Conservation (phyloP, 2,113 vertebrate species). For the Glaucidium brasilianum region DNA sequence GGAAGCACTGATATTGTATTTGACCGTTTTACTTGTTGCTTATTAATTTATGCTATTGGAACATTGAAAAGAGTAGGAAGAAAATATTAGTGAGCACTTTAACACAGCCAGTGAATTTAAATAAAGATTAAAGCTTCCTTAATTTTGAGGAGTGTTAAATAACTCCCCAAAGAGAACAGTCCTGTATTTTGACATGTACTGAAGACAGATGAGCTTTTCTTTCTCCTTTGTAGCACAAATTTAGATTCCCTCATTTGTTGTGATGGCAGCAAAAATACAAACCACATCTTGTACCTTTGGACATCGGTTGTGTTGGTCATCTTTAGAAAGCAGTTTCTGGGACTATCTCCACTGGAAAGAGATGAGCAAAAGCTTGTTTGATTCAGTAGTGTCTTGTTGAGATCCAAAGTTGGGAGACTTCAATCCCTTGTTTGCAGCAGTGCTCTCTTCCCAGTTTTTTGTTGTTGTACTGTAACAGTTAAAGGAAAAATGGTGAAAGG, state of each 20-base stretch:
- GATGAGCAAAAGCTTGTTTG: background rate
- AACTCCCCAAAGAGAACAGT: background rate
- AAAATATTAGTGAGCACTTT: background rate
- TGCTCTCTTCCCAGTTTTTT: background rate
- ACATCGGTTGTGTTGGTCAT: background rate
- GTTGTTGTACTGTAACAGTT: background rate
- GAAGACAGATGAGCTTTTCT: background rate
- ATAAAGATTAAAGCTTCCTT: background rate
- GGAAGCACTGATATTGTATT: background rate
- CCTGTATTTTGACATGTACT: background rate
- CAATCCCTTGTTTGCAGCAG: background rate
- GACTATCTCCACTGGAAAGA: background rate
- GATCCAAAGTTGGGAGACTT: background rate
- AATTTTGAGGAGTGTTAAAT: background rate
- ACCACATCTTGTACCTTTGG: background rate
- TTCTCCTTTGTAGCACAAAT: background rate
- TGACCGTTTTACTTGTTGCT: conserved; percentile 3
- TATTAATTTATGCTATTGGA: conserved; percentile 8
- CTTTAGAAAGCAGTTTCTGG: background rate
- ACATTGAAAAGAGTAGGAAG: background rate
- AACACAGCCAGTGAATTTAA: background rate
- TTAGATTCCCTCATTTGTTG: background rate
- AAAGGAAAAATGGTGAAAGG: background rate
- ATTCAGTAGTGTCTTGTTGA: background rate
- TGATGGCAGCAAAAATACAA: background rate